Evolutionary conservation across 2,888 invertebrate species (phyloP).

Genomic region (Protonemura montana): DNA sequence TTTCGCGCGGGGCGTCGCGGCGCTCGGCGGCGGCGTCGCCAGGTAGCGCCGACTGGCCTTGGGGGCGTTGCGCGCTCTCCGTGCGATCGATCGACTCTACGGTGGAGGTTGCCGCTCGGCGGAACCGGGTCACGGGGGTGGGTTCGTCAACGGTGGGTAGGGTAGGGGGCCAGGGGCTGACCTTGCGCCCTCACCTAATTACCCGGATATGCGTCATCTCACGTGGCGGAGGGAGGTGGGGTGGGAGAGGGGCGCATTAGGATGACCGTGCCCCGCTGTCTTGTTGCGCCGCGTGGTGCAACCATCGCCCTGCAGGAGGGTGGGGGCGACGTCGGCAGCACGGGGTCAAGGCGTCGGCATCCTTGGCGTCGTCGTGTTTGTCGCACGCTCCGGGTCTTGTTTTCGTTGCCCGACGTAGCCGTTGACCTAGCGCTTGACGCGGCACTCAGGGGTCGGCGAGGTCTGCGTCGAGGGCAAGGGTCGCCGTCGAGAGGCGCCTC

Average conservation of each 20-base stretch:
- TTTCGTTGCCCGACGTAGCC: too few relatives aligned
- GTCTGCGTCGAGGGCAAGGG: not conserved
- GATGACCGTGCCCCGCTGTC: conserved; percentile 27
- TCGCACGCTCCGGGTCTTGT: too few relatives aligned
- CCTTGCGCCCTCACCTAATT: conserved; percentile 30
- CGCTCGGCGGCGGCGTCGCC: not conserved
- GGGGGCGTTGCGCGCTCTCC: too few relatives aligned
- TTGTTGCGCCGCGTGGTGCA: conserved; percentile 22
- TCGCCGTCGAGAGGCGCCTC: not conserved
- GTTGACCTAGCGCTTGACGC: too few relatives aligned
- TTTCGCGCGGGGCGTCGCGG: conserved; percentile 13
- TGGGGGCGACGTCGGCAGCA: not conserved
- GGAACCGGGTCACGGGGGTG: conserved; percentile 36
- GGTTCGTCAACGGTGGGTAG: not conserved
- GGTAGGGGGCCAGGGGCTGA: conserved; percentile 15
- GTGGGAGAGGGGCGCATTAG: not conserved
- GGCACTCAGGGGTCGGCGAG: not conserved
- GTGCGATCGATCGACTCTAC: conserved; percentile 18
- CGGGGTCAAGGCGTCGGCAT: conserved; percentile 31
- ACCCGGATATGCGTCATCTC: conserved; percentile 41
- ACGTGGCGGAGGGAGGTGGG: conserved; percentile 9
- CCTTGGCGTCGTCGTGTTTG: conserved; percentile 42
- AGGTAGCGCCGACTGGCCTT: conserved; percentile 31
- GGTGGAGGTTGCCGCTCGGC: conserved; percentile 13
- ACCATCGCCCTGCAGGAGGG: not conserved